Evolutionary conservation across 2,797 vertebrate species (phyloP), one percentile per base, ranked within the genome.

Genomic region (Pitangus sulphuratus): DNA sequence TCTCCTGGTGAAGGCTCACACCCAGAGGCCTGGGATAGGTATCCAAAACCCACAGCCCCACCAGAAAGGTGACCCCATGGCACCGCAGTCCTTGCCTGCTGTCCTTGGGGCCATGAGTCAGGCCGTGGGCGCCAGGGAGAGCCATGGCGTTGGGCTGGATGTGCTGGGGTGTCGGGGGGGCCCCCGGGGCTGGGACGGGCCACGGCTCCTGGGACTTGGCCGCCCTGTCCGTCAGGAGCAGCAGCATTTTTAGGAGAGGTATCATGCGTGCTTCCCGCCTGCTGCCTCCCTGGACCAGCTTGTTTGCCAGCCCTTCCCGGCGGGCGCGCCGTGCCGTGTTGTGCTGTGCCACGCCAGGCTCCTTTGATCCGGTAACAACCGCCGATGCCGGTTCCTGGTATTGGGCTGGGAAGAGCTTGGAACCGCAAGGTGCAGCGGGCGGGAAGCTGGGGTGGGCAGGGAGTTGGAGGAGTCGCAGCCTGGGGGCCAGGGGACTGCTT

Each of bases 191-290:
- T 87, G 94, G 97, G 92, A 57, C 3, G 50, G 69, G 83, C 90
- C 1, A 7, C 39, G 4, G 87, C 89, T 97, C 66, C 71, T 0
- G 11, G 89, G 95, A 95, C 89, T 84, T 6, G 8, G 87, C 62
- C 21, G 3, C 95, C 95, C 85, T 5, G 92, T 95, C 89, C 31
- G 0, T 94, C 93, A 92, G 94, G 97, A 96, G 95, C 64, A 0
- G 82, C 95, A 90, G 85, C 96, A 97, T 97, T 97, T 97, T 96
- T 95, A 66, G 93, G 71, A 94, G 93, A 88, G 95, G 95, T 19
- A 96, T 97, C 93, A 96, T 15, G 62, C 75, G 37, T 91, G 76
- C 93, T 92, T 82, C 91, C 78, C 72, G 11, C 80, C 84, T 82
- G 92, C 92, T 48, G 25, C 93, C 89, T 93, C 84, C 93, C 91